Base-by-base conservation (phyloP, 2,797 vertebrate species). In the Malurus leucopterus region DNA sequence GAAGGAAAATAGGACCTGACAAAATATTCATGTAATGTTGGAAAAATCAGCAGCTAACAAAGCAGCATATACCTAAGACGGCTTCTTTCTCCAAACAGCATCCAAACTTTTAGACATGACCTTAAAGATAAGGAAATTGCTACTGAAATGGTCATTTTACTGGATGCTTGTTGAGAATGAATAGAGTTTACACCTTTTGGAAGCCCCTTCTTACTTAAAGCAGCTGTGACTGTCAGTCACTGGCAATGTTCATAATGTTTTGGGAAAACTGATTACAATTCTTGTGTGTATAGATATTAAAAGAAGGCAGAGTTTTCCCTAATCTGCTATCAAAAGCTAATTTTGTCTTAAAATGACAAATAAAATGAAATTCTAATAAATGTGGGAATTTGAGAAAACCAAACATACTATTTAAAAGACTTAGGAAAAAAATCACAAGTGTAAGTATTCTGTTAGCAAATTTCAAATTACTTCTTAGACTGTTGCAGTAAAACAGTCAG, bases 291-390 rank as follows among this genome's bases (percentile, higher is more conserved):
- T 21, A 57, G 49, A 57, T 76, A 51, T 11, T 81, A 40, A 70
- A 84, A 92, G 91, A 68, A 74, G 21, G 38, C 62, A 76, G 77
- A 58, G 38, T 90, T 82, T 67, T 91, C 63, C 84, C 78, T 61
- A 61, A 19, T 43, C 36, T 63, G 23, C 70, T 86, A 53, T 61
- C 67, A 89, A 91, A 94, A 92, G 54, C 62, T 67, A 50, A 71
- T 92, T 90, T 90, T 93, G 51, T 91, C 22, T 36, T 82, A 82
- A 91, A 91, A 75, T 54, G 68, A 79, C 36, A 93, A 90, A 90
- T 54, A 75, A 65, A 86, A 91, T 91, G 21, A 63, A 63, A 40
- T 82, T 91, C 73, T 86, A 86, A 82, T 85, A 61, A 38, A 92
- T 36, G 11, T 62, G 63, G 34, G 76, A 77, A 73, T 94, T 79